Base-by-base conservation (phyloP, 1,140 invertebrate species). In the Neodiprion virginianus region DNA sequence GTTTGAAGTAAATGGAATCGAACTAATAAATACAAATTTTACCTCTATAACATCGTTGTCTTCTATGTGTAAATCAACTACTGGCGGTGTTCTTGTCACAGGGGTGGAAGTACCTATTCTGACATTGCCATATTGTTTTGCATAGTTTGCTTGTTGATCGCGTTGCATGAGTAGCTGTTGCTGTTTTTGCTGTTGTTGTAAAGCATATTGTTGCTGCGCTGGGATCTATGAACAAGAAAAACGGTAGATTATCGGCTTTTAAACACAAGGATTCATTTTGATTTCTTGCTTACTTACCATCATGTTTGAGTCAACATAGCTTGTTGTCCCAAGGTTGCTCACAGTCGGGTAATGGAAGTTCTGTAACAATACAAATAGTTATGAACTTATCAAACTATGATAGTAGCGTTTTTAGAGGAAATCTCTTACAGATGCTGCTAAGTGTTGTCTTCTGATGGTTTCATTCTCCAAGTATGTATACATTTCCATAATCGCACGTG, bases 381-480 rank as follows among this genome's bases (percentile, higher is more conserved):
- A 61, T 17, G 8, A 61, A 17, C 11, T 61, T 61, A 61, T 61
- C 11, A 40, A 40, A 40, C 28, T 40, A 40, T 40, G 28, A 40
- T 5, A 40, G 28, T 40, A 40, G 28, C 5, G 5, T 3, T 40
- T 40, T 40, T 40, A 5, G 5, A 40, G 28, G 28, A 40, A 40
- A 40, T 40, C 28, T 40, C 28, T 65, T 65, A 65, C 61, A 14
- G 40, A 7, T 21, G 67, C 21, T 12, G 17, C 40, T 21, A 47
- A 11, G 11, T 21, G 67, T 23, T 23, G 67, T 69, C n/a, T 28
- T 12, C 40, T 11, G 40, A 77, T 68, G 49, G 82, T 73, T 67
- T 83, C 81, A 72, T 78, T 80, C 48, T 88, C 85, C 49, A 83
- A 75, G 71, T 81, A 84, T 73, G 70, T 82, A 9, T 87, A 86